A percentile compares a stretch with the other conserved stretches of the same genome.
Conservation (phyloP, 2,113 vertebrate species). For the Lepidiolamprologus cunningtoni region DNA sequence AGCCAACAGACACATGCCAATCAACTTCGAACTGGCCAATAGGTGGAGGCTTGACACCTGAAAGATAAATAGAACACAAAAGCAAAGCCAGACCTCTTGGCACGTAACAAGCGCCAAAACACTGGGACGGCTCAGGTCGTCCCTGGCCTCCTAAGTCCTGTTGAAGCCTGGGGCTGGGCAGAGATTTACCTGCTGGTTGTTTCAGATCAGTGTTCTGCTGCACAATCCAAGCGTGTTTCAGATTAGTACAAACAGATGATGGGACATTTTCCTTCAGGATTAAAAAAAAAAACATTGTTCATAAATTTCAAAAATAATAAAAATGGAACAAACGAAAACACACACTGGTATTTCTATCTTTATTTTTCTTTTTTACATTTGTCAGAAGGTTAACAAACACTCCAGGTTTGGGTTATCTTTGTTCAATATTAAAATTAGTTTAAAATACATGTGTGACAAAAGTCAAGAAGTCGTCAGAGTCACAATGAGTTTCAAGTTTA, state of each 20-base stretch:
- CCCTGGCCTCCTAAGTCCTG: neutral
- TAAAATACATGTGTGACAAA: fast-evolving
- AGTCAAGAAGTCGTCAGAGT: neutral
- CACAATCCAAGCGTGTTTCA: fast-evolving
- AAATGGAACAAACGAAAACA: fast-evolving
- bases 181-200: fast-evolving
- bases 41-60: no score
- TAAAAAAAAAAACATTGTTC: neutral
- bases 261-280: neutral
- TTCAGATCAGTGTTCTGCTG: neutral
- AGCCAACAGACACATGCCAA: no score
- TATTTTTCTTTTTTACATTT: neutral
- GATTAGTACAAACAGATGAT: neutral
- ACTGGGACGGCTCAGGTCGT: fast-evolving
- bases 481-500: fast-evolving
- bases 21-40: no score
- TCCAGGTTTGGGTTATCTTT: neutral
- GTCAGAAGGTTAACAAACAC: neutral
- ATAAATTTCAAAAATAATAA: neutral
- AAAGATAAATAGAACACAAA: no score
- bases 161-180: fast-evolving
- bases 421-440: neutral
- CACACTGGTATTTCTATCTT: fast-evolving
- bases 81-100: no score
- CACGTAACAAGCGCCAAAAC: neutral